These are phyloP conservation scores for Ormyrus pomaceus DNA, from an alignment of 2,888 invertebrate species.

Conservation along the genomic window DNA sequence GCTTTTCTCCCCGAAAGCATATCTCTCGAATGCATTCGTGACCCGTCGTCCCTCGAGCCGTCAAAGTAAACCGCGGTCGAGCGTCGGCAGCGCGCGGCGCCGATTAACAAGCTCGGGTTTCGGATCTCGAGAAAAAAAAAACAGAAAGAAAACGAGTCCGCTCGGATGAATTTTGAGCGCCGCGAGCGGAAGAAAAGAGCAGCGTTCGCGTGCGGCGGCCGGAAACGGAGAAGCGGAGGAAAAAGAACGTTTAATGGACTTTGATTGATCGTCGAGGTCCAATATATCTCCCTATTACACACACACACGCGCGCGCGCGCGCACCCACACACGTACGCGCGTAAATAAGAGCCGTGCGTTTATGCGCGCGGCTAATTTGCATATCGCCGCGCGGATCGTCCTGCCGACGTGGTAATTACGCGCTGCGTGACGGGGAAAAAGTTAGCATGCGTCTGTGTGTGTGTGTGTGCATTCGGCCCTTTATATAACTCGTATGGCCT, in stretches of 20 bases:
- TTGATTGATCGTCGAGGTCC: conserved; percentile 50
- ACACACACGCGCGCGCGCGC: neutral
- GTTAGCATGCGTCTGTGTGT: conserved; percentile 35
- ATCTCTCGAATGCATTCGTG: no score
- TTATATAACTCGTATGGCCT: neutral
- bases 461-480: neutral
- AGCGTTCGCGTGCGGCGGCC: neutral
- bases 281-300: conserved; percentile 25
- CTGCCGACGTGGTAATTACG: conserved; percentile 61
- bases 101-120: neutral
- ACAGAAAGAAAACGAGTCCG: no score
- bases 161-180: no score
- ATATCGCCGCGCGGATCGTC: conserved; percentile 59
- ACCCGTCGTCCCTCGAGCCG: no score
- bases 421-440: conserved; percentile 61
- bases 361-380: conserved; percentile 39
- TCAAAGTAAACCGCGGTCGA: neutral
- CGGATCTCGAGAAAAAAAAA: neutral
- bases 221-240: neutral
- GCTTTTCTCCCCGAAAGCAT: no score
- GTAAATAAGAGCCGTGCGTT: neutral
- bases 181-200: neutral
- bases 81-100: neutral
- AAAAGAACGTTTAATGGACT: conserved; percentile 40
- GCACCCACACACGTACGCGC: neutral